Evolutionary conservation across 64 coral and sea anemone species (phyloP).

Genomic region (Astreopora myriophthalma): DNA sequence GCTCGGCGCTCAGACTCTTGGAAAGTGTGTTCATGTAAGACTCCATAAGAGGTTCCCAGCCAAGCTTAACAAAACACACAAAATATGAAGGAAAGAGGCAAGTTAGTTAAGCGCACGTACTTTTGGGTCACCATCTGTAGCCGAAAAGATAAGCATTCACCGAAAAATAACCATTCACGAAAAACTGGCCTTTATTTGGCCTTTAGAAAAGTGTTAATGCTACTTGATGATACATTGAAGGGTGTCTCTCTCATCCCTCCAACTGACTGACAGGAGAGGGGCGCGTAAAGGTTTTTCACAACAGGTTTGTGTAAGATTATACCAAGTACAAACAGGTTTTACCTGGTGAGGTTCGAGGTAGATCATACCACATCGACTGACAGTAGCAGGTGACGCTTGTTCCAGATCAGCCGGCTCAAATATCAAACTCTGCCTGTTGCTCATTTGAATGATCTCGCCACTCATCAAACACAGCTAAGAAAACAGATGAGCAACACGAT

Average conservation of each 20-base stretch:
- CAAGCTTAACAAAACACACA: slow-evolving; percentile 48
- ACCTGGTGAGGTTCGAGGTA: slow-evolving; percentile 97
- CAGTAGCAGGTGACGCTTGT: slow-evolving; percentile 97
- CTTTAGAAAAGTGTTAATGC: too few relatives aligned
- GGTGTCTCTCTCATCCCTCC: too few relatives aligned
- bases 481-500: neutral
- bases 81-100: neutral
- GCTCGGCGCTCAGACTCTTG: slow-evolving; percentile 70
- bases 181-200: too few relatives aligned
- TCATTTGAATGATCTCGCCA: slow-evolving; percentile 99
- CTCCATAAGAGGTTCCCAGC: slow-evolving; percentile 95
- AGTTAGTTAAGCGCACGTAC: neutral
- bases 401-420: slow-evolving; percentile 98
- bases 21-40: slow-evolving; percentile 98
- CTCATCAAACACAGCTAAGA: slow-evolving; percentile 96
- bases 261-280: too few relatives aligned
- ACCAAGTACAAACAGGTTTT: neutral
- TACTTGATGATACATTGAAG: too few relatives aligned
- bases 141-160: too few relatives aligned
- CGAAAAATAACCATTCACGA: too few relatives aligned
- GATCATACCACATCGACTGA: slow-evolving; percentile 99
- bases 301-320: too few relatives aligned
- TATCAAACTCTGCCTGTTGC: slow-evolving; percentile 95
- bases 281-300: too few relatives aligned
- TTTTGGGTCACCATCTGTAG: too few relatives aligned